A percentile compares a stretch with the other conserved stretches of the same genome.
These are phyloP conservation scores for Scrobipalpa costella DNA, from an alignment of 2,888 invertebrate species.

Conservation along the genomic window DNA sequence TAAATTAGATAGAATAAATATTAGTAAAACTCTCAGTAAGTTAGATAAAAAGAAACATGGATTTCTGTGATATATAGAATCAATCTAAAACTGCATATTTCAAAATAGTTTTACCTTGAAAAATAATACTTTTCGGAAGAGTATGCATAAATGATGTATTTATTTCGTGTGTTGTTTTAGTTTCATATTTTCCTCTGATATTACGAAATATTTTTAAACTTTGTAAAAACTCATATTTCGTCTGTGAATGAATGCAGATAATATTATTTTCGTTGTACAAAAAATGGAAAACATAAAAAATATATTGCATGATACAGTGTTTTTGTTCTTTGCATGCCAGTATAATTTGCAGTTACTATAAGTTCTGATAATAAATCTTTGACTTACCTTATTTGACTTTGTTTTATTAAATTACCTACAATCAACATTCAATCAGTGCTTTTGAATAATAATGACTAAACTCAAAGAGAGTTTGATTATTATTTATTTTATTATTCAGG, in stretches of 20 bases:
- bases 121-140: not conserved
- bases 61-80: constrained; percentile 62
- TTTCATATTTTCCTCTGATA: no score
- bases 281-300: constrained; percentile 55
- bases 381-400: constrained; percentile 27
- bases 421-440: no score
- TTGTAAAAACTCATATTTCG: not conserved
- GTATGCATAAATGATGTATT: not conserved
- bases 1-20: constrained; percentile 33
- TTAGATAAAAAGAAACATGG: constrained; percentile 44
- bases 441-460: no score
- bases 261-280: constrained; percentile 46
- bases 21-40: constrained; percentile 36
- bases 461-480: no score
- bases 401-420: not conserved
- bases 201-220: not conserved
- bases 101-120: constrained; percentile 9
- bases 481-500: no score
- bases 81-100: constrained; percentile 46
- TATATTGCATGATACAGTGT: constrained; percentile 73
- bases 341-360: constrained; percentile 52
- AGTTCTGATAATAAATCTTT: constrained; percentile 44
- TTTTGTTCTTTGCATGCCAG: constrained; percentile 72
- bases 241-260: not conserved
- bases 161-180: not conserved